Percentiles rank a stretch among this genome's conserved stretches.
These are phyloP conservation scores for Drosophila rufa DNA, from an alignment of 1,140 invertebrate genomes.

Conservation along the genomic window DNA sequence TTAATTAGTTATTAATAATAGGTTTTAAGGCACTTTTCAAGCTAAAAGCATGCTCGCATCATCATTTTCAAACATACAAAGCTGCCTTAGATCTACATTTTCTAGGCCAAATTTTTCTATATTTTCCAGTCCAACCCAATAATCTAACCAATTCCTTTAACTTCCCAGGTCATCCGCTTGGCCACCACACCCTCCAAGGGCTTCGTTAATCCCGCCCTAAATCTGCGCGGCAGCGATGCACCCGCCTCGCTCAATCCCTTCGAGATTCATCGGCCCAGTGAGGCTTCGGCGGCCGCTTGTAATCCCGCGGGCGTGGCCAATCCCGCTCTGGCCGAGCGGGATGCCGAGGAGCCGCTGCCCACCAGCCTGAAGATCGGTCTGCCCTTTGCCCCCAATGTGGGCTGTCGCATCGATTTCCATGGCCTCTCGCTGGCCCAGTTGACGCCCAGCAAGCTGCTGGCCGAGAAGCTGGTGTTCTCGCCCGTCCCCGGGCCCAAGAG, in stretches of 20 bases:
- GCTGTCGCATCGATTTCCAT: constrained; percentile 81
- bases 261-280: constrained; percentile 72
- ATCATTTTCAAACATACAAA: too few species aligned
- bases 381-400: constrained; percentile 77
- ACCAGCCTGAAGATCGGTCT: constrained; percentile 70
- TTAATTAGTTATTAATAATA: too few species aligned
- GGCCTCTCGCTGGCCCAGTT: constrained; percentile 69
- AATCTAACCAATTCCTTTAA: background rate
- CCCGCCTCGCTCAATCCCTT: constrained; percentile 75
- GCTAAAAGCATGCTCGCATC: too few species aligned
- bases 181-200: constrained; percentile 61
- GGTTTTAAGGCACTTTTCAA: too few species aligned
- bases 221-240: constrained; percentile 69
- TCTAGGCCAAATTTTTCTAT: too few species aligned
- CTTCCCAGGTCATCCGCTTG: constrained; percentile 61
- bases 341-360: constrained; percentile 36
- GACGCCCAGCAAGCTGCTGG: constrained; percentile 77
- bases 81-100: too few species aligned
- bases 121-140: background rate
- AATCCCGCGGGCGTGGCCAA: constrained; percentile 66
- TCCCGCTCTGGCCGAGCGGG: constrained; percentile 47
- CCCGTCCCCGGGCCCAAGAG: constrained; percentile 60
- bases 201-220: constrained; percentile 77
- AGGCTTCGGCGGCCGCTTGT: constrained; percentile 37
- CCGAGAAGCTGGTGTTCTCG: constrained; percentile 80